Evolutionary conservation across 1,140 invertebrate genomes (phyloP), one percentile per base, ranked within the genome.

Genomic region (Pteromalus puparum): DNA sequence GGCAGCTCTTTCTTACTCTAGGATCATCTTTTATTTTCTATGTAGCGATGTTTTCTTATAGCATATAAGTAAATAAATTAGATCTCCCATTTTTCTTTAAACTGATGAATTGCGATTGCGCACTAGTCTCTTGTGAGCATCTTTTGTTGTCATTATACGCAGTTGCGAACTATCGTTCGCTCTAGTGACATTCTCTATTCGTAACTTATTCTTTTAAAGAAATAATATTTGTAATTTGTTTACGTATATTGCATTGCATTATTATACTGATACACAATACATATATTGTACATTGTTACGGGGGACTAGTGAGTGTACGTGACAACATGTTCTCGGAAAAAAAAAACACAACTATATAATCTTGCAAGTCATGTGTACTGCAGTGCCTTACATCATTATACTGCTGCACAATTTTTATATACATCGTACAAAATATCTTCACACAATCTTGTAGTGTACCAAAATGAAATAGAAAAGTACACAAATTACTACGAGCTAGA

Each of bases 91-190:
- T 42, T 67, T 24, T 67, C 38, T 68, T 68, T 79, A 79, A 79
- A 67, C n/a, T 38, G 65, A 68, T 6, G 26, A 21, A 2, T 42
- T 79, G 77, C 61, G 77, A 79, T 79, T 79, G 77, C 77, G 77
- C 77, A 79, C 18, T 79, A 79, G 77, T 5, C 9, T 67, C 28
- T 38, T 3, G 3, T 28, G 24, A 38, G 10, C 6, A n/a, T 42
- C 5, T 38, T 30, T 38, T 38, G 5, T 38, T 34, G 7, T 68
- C 21, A 24, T 42, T 15, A 24, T 42, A 24, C n/a, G 1, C 34
- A 67, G 77, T 79, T 15, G 26, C 21, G 4, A 42, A 79, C 15
- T 4, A 68, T 21, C 21, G 0, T 77, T 65, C 15, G 21, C 0
- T 18, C 24, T 13, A 15, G 42, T 48, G 26, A 48, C 74, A 34